Evolutionary conservation across 2,113 vertebrate genomes (phyloP).

Genomic region (Fukomys damarensis): DNA sequence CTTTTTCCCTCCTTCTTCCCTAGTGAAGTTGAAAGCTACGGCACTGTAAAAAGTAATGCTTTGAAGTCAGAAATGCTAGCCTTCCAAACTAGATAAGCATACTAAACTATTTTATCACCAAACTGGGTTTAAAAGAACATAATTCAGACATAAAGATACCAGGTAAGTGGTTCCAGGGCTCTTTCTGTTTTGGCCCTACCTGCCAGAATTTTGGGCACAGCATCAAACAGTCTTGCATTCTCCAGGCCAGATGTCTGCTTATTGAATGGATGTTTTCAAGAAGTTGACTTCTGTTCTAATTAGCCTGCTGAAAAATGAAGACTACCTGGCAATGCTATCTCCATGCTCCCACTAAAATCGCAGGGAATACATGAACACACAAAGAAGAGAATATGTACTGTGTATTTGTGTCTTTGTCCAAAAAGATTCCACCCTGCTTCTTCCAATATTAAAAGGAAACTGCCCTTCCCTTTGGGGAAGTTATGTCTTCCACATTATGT

Average conservation of each 20-base stretch:
- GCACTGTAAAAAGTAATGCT: conserved; percentile 52
- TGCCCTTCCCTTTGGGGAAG: not conserved
- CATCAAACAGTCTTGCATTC: not conserved
- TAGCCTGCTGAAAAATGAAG: conserved; percentile 22
- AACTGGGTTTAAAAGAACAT: conserved; percentile 52
- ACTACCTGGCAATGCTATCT: not conserved
- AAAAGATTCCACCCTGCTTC: not conserved
- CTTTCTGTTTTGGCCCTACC: not conserved
- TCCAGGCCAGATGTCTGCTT: not conserved
- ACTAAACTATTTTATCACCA: conserved; percentile 66
- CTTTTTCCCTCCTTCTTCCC: rapidly evolving
- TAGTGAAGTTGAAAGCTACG: conserved; percentile 45
- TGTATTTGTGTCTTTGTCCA: not conserved
- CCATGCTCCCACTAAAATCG: not conserved
- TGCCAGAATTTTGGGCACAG: conserved; percentile 13
- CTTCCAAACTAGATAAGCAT: conserved; percentile 72
- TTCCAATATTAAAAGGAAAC: not conserved
- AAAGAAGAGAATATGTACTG: not conserved
- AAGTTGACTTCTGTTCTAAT: conserved; percentile 48
- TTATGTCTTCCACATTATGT: not conserved
- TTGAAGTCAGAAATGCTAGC: conserved; percentile 68
- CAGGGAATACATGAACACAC: not conserved
- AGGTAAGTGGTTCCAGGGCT: conserved; percentile 53
- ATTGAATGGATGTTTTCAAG: not conserved
- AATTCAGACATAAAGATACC: conserved; percentile 73